Conservation (phyloP, 2,888 invertebrate genomes). For the Protophormia terraenovae region DNA sequence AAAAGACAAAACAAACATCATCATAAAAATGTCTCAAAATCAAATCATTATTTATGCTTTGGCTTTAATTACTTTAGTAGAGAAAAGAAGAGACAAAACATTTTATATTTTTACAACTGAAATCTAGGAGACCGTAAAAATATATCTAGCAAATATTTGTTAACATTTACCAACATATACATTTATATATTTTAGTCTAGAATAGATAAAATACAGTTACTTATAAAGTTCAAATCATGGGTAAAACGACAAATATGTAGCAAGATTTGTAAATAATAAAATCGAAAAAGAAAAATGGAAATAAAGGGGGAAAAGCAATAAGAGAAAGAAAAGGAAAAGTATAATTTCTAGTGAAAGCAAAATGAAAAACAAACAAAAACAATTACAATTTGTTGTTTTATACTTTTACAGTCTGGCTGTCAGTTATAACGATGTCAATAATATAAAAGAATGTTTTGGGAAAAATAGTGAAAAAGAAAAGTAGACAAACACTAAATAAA, state of each 20-base stretch:
- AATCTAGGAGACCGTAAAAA: slow-evolving; percentile 13
- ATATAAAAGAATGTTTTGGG: background rate
- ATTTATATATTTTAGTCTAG: too few relatives aligned
- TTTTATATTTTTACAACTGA: background rate
- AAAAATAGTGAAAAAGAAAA: background rate
- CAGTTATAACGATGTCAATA: background rate
- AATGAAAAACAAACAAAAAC: slow-evolving; percentile 8
- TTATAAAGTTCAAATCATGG: slow-evolving; percentile 18
- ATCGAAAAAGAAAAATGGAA: background rate
- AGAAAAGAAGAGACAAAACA: background rate
- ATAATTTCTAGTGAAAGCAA: slow-evolving; percentile 31
- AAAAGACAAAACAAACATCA: background rate
- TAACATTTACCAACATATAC: too few relatives aligned
- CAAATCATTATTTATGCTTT: slow-evolving; percentile 28
- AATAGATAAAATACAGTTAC: background rate
- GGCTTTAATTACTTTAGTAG: slow-evolving; percentile 26
- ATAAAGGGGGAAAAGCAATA: background rate
- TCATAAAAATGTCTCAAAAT: slow-evolving; percentile 20
- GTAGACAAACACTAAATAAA: background rate
- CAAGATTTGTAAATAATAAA: slow-evolving; percentile 17
- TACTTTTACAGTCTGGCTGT: background rate
- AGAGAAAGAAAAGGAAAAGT: background rate
- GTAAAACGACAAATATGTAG: background rate
- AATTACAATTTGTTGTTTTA: slow-evolving; percentile 13
- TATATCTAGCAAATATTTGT: too few relatives aligned